Percentiles rank a stretch among this genome's conserved stretches.
phyloP scores from a whole-genome alignment of 2,113 vertebrate species.

The Protobothrops flavoviridis region DNA sequence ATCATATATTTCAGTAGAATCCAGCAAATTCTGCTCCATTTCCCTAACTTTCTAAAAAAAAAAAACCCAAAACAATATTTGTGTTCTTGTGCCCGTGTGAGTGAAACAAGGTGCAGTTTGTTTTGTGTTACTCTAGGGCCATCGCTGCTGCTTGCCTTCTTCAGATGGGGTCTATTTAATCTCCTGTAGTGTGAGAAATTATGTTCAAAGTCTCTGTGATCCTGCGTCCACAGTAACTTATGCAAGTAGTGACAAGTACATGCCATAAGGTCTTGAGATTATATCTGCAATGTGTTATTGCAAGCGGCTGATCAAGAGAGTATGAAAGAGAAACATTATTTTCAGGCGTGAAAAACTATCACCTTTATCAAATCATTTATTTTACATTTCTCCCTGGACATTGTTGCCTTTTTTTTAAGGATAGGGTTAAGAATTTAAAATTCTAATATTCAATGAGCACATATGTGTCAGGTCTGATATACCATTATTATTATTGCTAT shows the following conservation, averaged over 20 bases:
- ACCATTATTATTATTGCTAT: background rate
- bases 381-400: conserved; percentile 74
- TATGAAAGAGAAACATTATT: conserved; percentile 88
- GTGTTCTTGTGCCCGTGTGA: conserved; percentile 17
- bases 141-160: conserved; percentile 71
- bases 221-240: conserved; percentile 77
- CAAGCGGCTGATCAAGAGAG: conserved; percentile 88
- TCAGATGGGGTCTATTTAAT: conserved; percentile 78
- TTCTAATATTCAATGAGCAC: conserved; percentile 83
- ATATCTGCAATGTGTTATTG: conserved; percentile 93
- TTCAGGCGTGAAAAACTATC: conserved; percentile 95
- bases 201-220: conserved; percentile 77
- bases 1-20: background rate
- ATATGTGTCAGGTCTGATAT: conserved; percentile 59
- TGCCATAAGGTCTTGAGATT: conserved; percentile 87
- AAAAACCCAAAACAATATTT: background rate
- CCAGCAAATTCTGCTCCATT: background rate
- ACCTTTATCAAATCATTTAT: conserved; percentile 90
- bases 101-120: conserved; percentile 69
- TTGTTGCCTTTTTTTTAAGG: conserved; percentile 71
- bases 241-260: conserved; percentile 92
- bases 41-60: background rate
- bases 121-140: conserved; percentile 67
- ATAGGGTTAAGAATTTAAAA: conserved; percentile 81
- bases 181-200: conserved; percentile 83